phyloP scores from a whole-genome alignment of 2,888 invertebrate species.

The Caenorhabditis macrosperma region DNA sequence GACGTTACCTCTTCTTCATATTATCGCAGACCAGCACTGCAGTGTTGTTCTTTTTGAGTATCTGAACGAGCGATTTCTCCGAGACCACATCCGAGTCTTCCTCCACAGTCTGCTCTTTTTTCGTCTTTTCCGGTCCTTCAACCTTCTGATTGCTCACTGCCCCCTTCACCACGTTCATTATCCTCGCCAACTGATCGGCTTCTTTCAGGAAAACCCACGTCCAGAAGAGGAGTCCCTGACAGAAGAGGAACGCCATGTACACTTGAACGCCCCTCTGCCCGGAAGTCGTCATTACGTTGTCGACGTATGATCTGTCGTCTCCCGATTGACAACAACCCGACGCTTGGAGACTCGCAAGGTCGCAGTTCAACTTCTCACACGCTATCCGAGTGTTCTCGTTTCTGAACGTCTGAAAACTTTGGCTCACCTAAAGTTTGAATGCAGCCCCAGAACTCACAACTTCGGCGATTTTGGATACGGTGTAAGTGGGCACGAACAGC shows the following conservation, averaged over 20 bases:
- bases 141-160: constrained; percentile 19
- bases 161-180: constrained; percentile 23
- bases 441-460: constrained; percentile 20
- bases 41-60: constrained; percentile 21
- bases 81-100: constrained; percentile 73
- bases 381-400: constrained; percentile 73
- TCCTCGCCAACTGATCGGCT: constrained; percentile 34
- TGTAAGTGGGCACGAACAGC: constrained; percentile 64
- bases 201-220: constrained; percentile 59
- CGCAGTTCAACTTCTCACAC: constrained; percentile 69
- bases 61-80: constrained; percentile 64
- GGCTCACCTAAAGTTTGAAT: background rate
- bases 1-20: constrained; percentile 64
- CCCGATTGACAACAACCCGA: no score
- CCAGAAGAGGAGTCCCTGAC: constrained; percentile 67
- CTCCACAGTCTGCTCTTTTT: constrained; percentile 12
- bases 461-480: constrained; percentile 57
- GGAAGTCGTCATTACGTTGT: constrained; percentile 68
- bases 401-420: constrained; percentile 60
- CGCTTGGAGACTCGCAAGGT: no score
- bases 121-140: background rate
- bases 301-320: constrained; percentile 53
- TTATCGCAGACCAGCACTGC: constrained; percentile 66
- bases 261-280: constrained; percentile 69
- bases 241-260: constrained; percentile 66